These are phyloP conservation scores for Psittacara wagleri DNA, from an alignment of 2,113 vertebrate species.

Conservation along the genomic window DNA sequence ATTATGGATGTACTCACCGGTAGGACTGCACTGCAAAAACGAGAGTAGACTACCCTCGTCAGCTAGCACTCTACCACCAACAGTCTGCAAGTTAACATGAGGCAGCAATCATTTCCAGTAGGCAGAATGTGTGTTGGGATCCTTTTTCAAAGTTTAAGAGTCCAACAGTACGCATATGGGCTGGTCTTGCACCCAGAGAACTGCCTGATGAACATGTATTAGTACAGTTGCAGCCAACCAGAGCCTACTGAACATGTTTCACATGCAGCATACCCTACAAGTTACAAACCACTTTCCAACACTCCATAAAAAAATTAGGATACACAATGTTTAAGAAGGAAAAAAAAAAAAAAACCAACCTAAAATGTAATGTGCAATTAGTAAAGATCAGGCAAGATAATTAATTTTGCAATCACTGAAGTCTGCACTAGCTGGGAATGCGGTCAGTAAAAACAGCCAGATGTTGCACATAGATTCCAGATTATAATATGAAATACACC, in stretches of 20 bases:
- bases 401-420: background rate
- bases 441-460: background rate
- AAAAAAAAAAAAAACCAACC: background rate
- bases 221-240: background rate
- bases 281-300: background rate
- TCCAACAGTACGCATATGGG: background rate
- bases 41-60: background rate
- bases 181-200: background rate
- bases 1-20: background rate
- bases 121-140: background rate
- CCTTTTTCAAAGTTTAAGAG: background rate
- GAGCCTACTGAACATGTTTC: background rate
- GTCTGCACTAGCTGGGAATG: background rate
- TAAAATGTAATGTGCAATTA: background rate
- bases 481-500: background rate
- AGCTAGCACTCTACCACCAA: background rate
- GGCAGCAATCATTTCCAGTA: background rate
- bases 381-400: background rate
- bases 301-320: background rate
- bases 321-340: background rate
- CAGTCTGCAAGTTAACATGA: background rate
- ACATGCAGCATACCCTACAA: background rate
- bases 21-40: background rate
- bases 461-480: background rate
- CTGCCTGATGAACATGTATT: background rate